Evolutionary conservation across 2,888 invertebrate genomes (phyloP), one percentile per base, ranked within the genome.

Genomic region (Ophioninae sp.): DNA sequence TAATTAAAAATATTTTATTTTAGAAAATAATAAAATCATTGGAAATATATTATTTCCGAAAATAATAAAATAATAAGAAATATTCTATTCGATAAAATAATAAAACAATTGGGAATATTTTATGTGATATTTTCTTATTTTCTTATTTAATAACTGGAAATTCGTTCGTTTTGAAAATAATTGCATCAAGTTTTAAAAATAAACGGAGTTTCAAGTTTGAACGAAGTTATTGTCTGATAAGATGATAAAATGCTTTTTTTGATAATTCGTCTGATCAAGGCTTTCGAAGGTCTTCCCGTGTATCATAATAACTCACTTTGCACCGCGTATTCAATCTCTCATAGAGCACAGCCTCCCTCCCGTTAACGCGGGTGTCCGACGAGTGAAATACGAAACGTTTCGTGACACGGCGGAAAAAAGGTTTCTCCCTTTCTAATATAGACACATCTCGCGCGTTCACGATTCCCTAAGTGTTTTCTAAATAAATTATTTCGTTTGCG

Each of bases 401-500:
- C 72, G 67, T 79, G 82, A 83, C 76, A 72, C 65, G 79, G 63
- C 76, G 37, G 22, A 61, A 72, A 71, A 61, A 39, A 56, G 7
- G 23, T 23, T 39, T 22, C 59, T 63, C 73, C 44, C 65, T 39
- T 69, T 41, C 73, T 13, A 39, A 65, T 41, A 59, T 22, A 64
- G 22, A 74, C 63, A 64, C 64, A 44, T 74, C 74, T 67, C 67
- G 67, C 68, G 68, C 68, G 59, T 41, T 41, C 71, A 79, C 78
- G 81, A 81, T 81, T 81, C 67, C 78, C 84, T 69, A 67, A 84
- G 84, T 84, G 84, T 81, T 81, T 84, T 72, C 67, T 84, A 81
- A 84, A 84, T 84, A 84, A 84, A 84, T 84, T 79, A 84, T 84
- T 81, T 74, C 74, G 61, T 78, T 79, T 75, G 39, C 78, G 76